phyloP scores from a whole-genome alignment of 2,113 vertebrate species.

The Hypocryptadius cinnamomeus region DNA sequence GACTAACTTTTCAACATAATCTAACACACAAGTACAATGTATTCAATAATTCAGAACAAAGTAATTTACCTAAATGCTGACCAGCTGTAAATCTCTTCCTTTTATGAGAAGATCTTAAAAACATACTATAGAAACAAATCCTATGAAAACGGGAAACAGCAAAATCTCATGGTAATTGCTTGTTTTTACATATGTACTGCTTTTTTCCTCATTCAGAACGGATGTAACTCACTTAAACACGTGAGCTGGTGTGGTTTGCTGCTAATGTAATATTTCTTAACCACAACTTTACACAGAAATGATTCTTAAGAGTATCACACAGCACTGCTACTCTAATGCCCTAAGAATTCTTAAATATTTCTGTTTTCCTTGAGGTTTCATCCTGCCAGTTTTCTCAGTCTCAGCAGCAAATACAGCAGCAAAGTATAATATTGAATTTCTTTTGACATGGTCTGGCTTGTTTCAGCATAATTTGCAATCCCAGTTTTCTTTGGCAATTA shows the following conservation, averaged over 20 bases:
- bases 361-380: neutral
- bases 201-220: constrained; percentile 1
- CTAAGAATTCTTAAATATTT: neutral
- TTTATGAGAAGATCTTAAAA: neutral
- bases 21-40: neutral
- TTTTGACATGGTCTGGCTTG: neutral
- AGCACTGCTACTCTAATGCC: neutral
- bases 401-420: neutral
- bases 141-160: constrained; percentile 19
- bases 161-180: neutral
- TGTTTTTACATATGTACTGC: neutral
- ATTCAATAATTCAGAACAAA: neutral
- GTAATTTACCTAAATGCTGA: neutral
- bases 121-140: neutral
- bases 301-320: neutral
- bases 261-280: neutral
- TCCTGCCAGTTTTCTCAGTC: neutral
- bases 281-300: neutral
- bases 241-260: neutral
- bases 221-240: neutral
- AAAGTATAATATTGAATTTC: neutral
- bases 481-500: constrained; percentile 51
- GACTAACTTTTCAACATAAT: constrained; percentile 8
- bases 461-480: neutral
- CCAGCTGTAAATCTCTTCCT: neutral